Evolutionary conservation across 2,113 vertebrate species (phyloP), one percentile per base, ranked within the genome.

Genomic region (Acinonyx jubatus): DNA sequence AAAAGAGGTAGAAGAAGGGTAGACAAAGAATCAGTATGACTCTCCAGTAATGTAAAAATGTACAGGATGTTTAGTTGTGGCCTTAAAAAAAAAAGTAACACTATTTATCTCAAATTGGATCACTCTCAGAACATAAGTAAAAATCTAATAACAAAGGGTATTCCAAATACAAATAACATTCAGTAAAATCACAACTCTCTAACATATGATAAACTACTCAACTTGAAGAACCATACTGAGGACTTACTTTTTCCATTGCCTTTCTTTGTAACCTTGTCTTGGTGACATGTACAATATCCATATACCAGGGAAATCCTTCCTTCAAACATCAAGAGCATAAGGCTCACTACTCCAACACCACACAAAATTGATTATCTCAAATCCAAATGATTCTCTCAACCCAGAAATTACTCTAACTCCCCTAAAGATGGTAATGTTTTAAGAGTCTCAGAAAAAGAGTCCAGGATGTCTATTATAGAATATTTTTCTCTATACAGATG

Each of bases 381-480:
- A 61, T 65, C 5, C 25, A 90, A 65, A 0, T 50, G 61, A 95
- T 55, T 33, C 83, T 65, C 14, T 89, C 79, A 86, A 16, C 84
- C 27, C 23, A 96, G 50, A 96, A 95, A 81, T 5, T 66, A 81
- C 11, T 2, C 19, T 19, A 80, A 92, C 5, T 89, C 1, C 50
- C 61, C 11, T 69, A 66, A 83, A 73, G 11, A 25, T 87, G 33
- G 15, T 33, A 92, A 61, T 86, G 19, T 52, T 73, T 68, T 91
- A 79, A 89, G 65, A 92, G 21, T 18, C 27, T 95, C 63, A 79
- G 41, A 92, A 94, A n/a, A 93, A 96, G 69, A 69, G 85, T n/a
- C 38, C 61, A 33, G 41, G 2, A 31, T 61, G 1, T 68, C 33
- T 38, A 80, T 79, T 48, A 73, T 12, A 76, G 9, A 83, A 41